A percentile compares a stretch with the other conserved stretches of the same genome.
Evolutionary conservation across 2,888 invertebrate genomes (phyloP).

Genomic region (Melinopterus prodromus): DNA sequence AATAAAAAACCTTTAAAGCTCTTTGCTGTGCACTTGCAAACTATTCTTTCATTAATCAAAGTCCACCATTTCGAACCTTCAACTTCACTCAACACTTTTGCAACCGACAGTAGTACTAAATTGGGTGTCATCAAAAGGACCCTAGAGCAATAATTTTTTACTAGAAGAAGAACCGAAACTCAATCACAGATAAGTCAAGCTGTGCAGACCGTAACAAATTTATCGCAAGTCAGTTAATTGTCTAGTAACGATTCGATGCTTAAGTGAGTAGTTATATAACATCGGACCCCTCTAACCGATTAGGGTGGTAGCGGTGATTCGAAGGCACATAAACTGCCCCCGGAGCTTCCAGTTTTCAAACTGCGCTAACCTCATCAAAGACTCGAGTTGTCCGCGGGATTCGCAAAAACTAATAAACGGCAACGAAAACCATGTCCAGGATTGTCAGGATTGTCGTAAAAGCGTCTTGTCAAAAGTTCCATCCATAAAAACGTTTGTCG

Average conservation of each 20-base stretch:
- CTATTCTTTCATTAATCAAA: too few species aligned
- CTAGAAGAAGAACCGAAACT: not conserved
- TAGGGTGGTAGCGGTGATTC: not conserved
- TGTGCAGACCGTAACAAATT: not conserved
- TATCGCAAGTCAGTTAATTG: not conserved
- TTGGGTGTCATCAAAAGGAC: not conserved
- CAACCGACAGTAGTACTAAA: too few species aligned
- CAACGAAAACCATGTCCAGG: not conserved
- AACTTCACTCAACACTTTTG: too few species aligned
- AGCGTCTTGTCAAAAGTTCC: not conserved
- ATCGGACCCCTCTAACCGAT: not conserved
- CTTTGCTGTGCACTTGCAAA: too few species aligned
- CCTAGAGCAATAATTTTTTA: not conserved
- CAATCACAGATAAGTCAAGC: constrained; percentile 4
- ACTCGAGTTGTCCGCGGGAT: not conserved
- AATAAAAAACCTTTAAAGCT: too few species aligned
- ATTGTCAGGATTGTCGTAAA: not conserved
- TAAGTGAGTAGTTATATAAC: not conserved
- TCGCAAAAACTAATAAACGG: not conserved
- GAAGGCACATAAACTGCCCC: not conserved
- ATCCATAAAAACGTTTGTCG: not conserved
- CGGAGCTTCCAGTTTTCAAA: not conserved
- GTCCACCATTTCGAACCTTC: too few species aligned
- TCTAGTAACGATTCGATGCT: not conserved
- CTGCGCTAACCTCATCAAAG: not conserved